Percentiles rank a stretch among this genome's conserved stretches.
Conservation (phyloP, 30 jellyfish, hydroid and myxozoan genomes). For the Chrysaora quinquecirrha region DNA sequence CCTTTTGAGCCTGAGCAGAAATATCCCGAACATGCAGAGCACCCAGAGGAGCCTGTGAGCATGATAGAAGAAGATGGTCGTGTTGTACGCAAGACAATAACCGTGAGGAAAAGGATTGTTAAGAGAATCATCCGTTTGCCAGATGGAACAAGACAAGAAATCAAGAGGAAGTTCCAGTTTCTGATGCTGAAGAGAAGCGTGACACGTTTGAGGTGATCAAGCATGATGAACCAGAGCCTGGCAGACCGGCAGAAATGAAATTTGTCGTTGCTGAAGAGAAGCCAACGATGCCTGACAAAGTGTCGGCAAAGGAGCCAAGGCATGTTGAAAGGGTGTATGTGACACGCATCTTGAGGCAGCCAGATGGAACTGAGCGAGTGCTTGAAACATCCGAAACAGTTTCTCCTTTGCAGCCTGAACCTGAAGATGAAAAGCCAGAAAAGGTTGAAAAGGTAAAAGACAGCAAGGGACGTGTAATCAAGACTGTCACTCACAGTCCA, state of each 20-base stretch:
- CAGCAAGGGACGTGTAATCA: background rate
- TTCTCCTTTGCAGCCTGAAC: background rate
- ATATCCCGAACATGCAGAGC: too few species aligned
- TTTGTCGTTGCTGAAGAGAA: background rate
- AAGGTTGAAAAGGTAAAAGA: background rate
- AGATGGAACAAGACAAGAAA: background rate
- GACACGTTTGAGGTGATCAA: slow-evolving; percentile 12
- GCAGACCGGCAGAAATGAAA: background rate
- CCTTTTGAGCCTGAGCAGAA: slow-evolving; percentile 30
- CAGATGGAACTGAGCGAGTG: background rate
- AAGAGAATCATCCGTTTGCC: background rate
- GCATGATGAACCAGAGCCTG: background rate
- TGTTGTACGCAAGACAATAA: slow-evolving; percentile 15
- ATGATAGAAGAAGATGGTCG: slow-evolving; percentile 58
- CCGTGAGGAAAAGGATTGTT: background rate
- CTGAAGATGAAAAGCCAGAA: background rate
- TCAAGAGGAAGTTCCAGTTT: background rate
- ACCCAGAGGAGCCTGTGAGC: background rate
- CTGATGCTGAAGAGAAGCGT: background rate
- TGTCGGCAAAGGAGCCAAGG: background rate
- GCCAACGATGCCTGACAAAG: background rate
- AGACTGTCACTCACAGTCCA: background rate
- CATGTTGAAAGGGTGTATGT: background rate
- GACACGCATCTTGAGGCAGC: background rate
- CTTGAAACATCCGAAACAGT: background rate